These are phyloP conservation scores for Strigamia maritima DNA, from an alignment of 2,888 invertebrate species.

Conservation along the genomic window DNA sequence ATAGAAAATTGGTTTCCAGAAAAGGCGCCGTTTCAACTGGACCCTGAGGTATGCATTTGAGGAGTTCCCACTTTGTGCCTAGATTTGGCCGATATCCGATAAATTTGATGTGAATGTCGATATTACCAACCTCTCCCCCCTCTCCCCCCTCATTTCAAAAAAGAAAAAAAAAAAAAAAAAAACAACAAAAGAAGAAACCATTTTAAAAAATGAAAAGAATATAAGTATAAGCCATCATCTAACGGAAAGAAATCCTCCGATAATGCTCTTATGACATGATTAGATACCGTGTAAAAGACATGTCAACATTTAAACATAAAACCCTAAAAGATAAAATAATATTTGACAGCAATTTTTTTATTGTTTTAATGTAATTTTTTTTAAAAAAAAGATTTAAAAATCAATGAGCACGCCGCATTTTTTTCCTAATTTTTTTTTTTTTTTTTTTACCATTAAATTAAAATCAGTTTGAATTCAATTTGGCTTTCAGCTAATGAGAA, in stretches of 20 bases:
- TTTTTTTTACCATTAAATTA: not conserved
- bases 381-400: not conserved
- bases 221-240: not conserved
- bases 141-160: not conserved
- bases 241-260: not conserved
- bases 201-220: not conserved
- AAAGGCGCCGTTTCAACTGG: constrained; percentile 30
- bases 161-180: not conserved
- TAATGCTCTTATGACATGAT: constrained; percentile 1
- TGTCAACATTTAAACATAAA: not conserved
- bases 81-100: constrained; percentile 32
- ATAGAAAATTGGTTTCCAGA: constrained; percentile 30
- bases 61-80: constrained; percentile 34
- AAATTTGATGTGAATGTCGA: constrained; percentile 30
- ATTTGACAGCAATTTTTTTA: not conserved
- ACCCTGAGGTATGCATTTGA: constrained; percentile 29
- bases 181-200: not conserved
- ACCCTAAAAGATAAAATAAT: not conserved
- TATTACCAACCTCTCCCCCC: not conserved
- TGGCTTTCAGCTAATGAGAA: not conserved
- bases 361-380: too few species aligned
- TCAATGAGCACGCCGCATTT: not conserved
- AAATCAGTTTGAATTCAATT: not conserved
- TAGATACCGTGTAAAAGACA: not conserved
- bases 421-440: not conserved